A percentile compares a stretch with the other conserved stretches of the same genome.
Conservation (phyloP, 2,888 invertebrate genomes). For the Craniophora ligustri region DNA sequence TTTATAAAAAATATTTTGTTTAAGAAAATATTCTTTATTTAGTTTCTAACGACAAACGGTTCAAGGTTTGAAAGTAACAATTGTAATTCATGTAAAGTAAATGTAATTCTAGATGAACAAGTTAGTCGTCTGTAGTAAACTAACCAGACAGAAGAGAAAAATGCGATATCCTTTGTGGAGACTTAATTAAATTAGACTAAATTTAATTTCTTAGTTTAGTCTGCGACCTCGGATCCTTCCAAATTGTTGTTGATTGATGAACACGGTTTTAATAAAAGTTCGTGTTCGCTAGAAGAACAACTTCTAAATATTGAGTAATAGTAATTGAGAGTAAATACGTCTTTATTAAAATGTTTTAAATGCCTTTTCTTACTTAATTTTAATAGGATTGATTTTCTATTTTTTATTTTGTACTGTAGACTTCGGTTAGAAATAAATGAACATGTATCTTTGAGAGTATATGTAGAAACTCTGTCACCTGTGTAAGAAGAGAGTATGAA, state of each 20-base stretch:
- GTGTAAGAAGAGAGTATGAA: no score
- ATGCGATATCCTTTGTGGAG: conserved; percentile 18
- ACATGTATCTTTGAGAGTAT: no score
- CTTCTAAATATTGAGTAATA: background rate
- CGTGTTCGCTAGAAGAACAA: background rate
- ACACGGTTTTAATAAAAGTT: conserved; percentile 1
- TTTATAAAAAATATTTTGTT: no score
- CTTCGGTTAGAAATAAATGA: no score
- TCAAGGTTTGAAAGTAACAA: background rate
- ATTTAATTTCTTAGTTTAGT: conserved; percentile 30
- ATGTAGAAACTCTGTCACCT: no score
- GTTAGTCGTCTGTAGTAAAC: conserved; percentile 6
- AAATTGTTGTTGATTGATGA: conserved; percentile 18
- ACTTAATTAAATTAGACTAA: conserved; percentile 20
- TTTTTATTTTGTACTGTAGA: no score
- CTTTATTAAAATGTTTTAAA: background rate
- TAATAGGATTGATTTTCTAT: background rate
- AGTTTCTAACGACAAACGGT: background rate
- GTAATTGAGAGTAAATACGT: background rate
- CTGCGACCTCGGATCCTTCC: conserved; percentile 12
- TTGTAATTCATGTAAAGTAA: background rate
- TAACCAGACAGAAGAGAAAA: conserved; percentile 21
- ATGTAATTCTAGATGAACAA: conserved; percentile 2
- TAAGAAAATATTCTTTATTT: no score
- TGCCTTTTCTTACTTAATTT: background rate